A percentile compares a stretch with the other conserved stretches of the same genome.
Conservation (phyloP, 2,113 vertebrate species). For the Phalacrocorax brasilianus region DNA sequence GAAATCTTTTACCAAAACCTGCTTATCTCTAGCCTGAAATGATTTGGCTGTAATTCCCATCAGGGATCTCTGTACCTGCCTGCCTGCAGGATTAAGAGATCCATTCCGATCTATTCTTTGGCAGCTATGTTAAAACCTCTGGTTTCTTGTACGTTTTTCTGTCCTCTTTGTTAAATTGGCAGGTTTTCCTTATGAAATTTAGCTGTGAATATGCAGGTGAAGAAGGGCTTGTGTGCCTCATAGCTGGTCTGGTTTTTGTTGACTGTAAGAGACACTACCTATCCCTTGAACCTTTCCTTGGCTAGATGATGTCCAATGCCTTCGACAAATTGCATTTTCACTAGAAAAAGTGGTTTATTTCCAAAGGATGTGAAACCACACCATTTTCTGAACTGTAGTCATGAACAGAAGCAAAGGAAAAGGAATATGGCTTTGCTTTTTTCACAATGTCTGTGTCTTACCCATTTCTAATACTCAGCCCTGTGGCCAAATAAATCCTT, state of each 20-base stretch:
- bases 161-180: background rate
- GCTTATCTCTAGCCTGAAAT: background rate
- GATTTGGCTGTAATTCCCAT: background rate
- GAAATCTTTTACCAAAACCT: background rate
- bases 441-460: background rate
- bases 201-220: background rate
- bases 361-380: background rate
- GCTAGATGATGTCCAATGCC: rapidly evolving
- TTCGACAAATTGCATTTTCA: background rate
- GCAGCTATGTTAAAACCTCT: background rate
- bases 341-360: background rate
- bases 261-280: rapidly evolving
- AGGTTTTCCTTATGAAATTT: background rate
- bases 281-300: background rate
- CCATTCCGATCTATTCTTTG: background rate
- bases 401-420: background rate
- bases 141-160: background rate
- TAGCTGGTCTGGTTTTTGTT: background rate
- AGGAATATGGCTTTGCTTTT: background rate
- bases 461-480: background rate
- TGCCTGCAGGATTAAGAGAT: background rate
- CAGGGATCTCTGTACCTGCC: background rate
- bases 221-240: background rate
- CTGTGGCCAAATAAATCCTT: background rate
- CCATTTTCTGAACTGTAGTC: rapidly evolving